phyloP scores from a whole-genome alignment of 2,113 vertebrate species.

The Leptodactylus fuscus region DNA sequence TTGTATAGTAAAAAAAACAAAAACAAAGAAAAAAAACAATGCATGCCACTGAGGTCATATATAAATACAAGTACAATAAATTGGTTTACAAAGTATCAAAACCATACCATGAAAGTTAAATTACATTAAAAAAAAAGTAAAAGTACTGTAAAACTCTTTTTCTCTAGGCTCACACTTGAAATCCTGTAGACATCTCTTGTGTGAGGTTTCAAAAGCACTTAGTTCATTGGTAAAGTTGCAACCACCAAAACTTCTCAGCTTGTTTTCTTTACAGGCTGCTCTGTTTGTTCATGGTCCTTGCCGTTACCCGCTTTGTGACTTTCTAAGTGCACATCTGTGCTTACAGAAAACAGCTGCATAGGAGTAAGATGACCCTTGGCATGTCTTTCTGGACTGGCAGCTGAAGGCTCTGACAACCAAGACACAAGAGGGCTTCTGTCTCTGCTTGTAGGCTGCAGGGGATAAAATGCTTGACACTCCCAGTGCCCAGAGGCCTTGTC shows the following conservation, averaged over 20 bases:
- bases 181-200: neutral
- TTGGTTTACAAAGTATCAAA: constrained; percentile 16
- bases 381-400: constrained; percentile 20
- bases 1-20: neutral
- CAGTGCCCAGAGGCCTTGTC: constrained; percentile 62
- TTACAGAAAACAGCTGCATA: neutral
- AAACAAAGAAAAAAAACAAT: constrained; percentile 4
- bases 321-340: constrained; percentile 8
- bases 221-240: neutral
- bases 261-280: neutral
- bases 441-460: constrained; percentile 62
- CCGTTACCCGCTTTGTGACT: constrained; percentile 3
- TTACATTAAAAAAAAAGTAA: constrained; percentile 23
- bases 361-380: neutral
- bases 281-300: constrained; percentile 13
- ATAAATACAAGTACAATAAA: constrained; percentile 39
- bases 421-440: constrained; percentile 33
- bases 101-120: constrained; percentile 17
- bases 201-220: neutral
- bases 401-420: constrained; percentile 18
- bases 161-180: neutral
- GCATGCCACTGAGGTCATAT: constrained; percentile 6
- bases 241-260: neutral
- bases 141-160: neutral
- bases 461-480: constrained; percentile 75